phyloP scores from a whole-genome alignment of 2,888 invertebrate genomes.

The Bugula neritina region DNA sequence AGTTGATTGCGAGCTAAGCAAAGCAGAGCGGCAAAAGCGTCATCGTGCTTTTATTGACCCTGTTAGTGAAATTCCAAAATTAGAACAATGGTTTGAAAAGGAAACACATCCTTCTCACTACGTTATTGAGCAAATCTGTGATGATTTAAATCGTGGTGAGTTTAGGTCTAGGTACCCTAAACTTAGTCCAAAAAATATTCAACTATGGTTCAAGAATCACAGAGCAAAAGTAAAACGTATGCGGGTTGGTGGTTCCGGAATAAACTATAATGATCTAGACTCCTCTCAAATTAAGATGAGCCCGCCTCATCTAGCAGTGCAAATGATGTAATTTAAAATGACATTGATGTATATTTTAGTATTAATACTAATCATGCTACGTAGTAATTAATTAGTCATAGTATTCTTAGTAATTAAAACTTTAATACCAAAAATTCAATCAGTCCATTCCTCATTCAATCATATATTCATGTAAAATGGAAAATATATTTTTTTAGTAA shows the following conservation, averaged over 20 bases:
- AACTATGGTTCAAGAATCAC: slow-evolving; percentile 99
- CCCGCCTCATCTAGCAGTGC: background rate
- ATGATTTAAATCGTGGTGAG: slow-evolving; percentile 91
- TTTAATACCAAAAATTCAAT: slow-evolving; percentile 13
- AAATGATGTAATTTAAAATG: background rate
- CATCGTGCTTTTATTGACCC: slow-evolving; percentile 99
- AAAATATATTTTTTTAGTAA: slow-evolving; percentile 23
- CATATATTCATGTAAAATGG: background rate
- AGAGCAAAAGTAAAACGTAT: slow-evolving; percentile 95
- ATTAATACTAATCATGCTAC: too few relatives aligned
- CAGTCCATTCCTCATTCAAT: slow-evolving; percentile 24
- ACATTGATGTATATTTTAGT: too few relatives aligned
- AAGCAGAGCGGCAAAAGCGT: slow-evolving; percentile 74
- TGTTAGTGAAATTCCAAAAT: slow-evolving; percentile 78
- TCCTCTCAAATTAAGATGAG: slow-evolving; percentile 1
- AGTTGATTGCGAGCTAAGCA: slow-evolving; percentile 21
- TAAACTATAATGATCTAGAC: slow-evolving; percentile 2
- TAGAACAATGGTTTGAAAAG: slow-evolving; percentile 80
- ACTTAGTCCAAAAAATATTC: slow-evolving; percentile 97
- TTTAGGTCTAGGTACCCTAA: slow-evolving; percentile 96
- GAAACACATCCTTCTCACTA: slow-evolving; percentile 98
- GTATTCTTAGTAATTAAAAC: too few relatives aligned
- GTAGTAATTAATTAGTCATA: too few relatives aligned
- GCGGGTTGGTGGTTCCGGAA: slow-evolving; percentile 30
- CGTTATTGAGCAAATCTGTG: slow-evolving; percentile 93